Base-by-base conservation (phyloP, 2,888 invertebrate genomes). In the Plagodis dolabraria region DNA sequence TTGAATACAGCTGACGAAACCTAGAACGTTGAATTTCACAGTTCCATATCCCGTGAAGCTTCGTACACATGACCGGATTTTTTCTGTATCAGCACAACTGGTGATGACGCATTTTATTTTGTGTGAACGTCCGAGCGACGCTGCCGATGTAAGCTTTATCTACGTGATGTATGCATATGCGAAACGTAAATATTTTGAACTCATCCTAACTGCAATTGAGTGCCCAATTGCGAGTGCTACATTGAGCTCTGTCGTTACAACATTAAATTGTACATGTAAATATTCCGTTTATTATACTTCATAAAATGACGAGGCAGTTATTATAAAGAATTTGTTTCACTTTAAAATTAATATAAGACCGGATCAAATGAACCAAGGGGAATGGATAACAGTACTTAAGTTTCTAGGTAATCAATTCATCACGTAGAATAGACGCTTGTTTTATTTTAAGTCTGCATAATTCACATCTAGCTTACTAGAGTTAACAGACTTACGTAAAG, bases 121-220 rank as follows among this genome's bases (percentile, higher is more conserved):
- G 72, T 67, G 70, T 70, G 70, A 72, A 69, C 65, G 67, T 64
- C 65, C 64, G 65, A 57, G 57, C 68, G 69, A 68, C 69, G 67
- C 46, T 67, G 66, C 22, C 22, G 22, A 1, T 22, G 22, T 22
- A 22, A 53, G 55, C 68, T 68, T 66, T 83, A 83, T 83, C 83
- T 75, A 61, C 64, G 65, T 79, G 78, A 80, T 75, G 72, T 75
- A 83, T 80, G 77, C 36, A 48, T 61, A 55, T 46, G 40, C 50
- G 67, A 64, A 65, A 76, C 75, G 80, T 84, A 80, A 82, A 83
- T 82, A 75, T 76, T 79, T 79, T 69, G 72, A 74, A 81, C 74
- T 75, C 72, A 67, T 79, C 74, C 77, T 71, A 73, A 49, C 46
- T 60, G 60, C 38, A 58, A 56, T 63, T 64, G 58, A 68, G 65